A percentile compares a stretch with the other conserved stretches of the same genome.
Evolutionary conservation across 2,113 vertebrate genomes (phyloP).

Genomic region (Pungitius pungitius): DNA sequence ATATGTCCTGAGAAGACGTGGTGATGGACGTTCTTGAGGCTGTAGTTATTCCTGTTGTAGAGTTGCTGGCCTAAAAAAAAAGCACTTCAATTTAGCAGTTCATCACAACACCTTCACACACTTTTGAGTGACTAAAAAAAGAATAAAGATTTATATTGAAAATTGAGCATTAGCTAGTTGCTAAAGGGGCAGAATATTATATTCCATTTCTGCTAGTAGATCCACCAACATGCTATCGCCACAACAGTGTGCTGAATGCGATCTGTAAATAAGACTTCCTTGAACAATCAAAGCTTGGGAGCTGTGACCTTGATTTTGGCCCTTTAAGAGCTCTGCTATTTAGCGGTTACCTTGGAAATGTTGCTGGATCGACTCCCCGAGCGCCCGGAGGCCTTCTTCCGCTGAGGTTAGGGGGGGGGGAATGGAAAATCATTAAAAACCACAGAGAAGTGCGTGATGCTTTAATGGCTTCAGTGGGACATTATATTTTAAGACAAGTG

Average conservation of each 20-base stretch:
- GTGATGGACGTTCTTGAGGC: constrained; percentile 87
- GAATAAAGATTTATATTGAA: neutral
- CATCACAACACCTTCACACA: neutral
- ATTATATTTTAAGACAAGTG: neutral
- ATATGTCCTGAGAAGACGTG: constrained; percentile 94
- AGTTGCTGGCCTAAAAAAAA: constrained; percentile 92
- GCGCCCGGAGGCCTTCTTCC: constrained; percentile 87
- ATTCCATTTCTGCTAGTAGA: neutral
- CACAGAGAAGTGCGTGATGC: neutral
- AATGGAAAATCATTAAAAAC: constrained; percentile 36
- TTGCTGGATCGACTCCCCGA: constrained; percentile 94
- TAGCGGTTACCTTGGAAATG: constrained; percentile 89
- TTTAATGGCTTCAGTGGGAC: constrained; percentile 10
- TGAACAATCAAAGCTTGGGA: constrained; percentile 8
- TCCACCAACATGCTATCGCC: neutral
- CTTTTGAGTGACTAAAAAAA: neutral
- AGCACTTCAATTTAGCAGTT: neutral
- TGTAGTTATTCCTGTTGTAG: constrained; percentile 85
- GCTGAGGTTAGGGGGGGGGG: constrained; percentile 82
- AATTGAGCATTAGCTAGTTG: neutral
- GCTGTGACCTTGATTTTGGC: constrained; percentile 17
- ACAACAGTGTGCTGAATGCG: neutral
- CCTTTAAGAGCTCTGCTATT: constrained; percentile 12
- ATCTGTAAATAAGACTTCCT: neutral
- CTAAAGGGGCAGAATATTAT: neutral